Percentiles rank a stretch among this genome's conserved stretches.
phyloP scores from a whole-genome alignment of 2,113 vertebrate genomes.

The Onychorhynchus coronatus region DNA sequence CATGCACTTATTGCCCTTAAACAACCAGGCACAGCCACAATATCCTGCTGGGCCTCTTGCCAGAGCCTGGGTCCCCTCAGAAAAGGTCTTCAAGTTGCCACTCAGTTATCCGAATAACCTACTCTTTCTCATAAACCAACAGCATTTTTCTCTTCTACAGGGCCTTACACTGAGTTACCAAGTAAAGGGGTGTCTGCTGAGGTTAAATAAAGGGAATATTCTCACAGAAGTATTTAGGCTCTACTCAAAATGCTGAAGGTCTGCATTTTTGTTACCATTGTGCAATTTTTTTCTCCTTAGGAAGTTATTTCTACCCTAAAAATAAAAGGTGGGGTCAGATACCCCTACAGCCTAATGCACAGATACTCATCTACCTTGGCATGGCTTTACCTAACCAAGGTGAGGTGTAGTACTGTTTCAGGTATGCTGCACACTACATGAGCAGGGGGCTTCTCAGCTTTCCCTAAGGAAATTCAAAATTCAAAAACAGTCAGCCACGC shows the following conservation, averaged over 20 bases:
- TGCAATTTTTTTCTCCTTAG: not conserved
- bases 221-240: not conserved
- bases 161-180: not conserved
- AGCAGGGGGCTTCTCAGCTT: not conserved
- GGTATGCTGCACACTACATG: not conserved
- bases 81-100: not conserved
- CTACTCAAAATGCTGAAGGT: not conserved
- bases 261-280: not conserved
- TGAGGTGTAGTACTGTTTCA: not conserved
- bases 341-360: not conserved
- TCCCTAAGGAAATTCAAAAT: not conserved
- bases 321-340: not conserved
- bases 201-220: not conserved
- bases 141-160: not conserved
- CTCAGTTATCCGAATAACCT: not conserved
- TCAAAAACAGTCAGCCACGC: not conserved
- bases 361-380: not conserved
- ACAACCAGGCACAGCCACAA: not conserved
- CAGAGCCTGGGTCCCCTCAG: not conserved
- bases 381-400: not conserved
- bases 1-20: not conserved
- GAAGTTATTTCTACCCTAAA: not conserved
- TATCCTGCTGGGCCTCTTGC: not conserved
- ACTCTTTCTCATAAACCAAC: not conserved
- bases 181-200: not conserved